Conservation (phyloP, 2,888 invertebrate species). For the Dione juno region DNA sequence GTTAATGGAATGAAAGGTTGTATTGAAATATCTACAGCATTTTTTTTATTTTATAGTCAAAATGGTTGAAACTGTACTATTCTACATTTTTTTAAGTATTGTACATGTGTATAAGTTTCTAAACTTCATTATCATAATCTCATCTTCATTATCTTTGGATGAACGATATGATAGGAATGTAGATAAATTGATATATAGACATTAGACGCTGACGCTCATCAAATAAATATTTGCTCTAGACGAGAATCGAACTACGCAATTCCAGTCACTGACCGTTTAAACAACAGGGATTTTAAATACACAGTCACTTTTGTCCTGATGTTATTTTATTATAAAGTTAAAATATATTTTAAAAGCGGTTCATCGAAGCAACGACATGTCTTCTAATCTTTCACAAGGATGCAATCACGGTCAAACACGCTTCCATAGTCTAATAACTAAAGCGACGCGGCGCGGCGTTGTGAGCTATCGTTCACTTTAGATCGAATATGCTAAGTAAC, state of each 20-base stretch:
- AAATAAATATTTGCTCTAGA: no score
- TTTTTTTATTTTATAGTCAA: background rate
- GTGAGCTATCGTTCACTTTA: conserved; percentile 8
- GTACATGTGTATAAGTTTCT: no score
- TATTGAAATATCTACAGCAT: background rate
- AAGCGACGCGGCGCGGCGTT: conserved; percentile 8
- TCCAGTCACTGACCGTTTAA: no score
- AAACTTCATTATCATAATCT: background rate
- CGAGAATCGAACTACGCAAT: no score
- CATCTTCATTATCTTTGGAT: background rate
- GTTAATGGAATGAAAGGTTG: background rate
- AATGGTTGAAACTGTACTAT: background rate
- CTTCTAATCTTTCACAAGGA: conserved; percentile 14
- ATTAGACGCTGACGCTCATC: no score
- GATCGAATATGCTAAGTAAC: conserved; percentile 6
- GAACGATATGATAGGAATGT: background rate
- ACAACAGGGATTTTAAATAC: no score
- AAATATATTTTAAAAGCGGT: background rate
- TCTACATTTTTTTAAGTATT: no score
- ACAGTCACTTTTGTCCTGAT: background rate
- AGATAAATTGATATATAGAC: background rate
- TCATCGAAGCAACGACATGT: conserved; percentile 7
- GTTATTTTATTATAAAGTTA: background rate
- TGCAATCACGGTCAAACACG: conserved; percentile 16
- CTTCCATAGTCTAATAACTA: conserved; percentile 16